These are phyloP conservation scores for Pemphigus obesinymphae DNA, from an alignment of 1,140 invertebrate species.

Conservation along the genomic window DNA sequence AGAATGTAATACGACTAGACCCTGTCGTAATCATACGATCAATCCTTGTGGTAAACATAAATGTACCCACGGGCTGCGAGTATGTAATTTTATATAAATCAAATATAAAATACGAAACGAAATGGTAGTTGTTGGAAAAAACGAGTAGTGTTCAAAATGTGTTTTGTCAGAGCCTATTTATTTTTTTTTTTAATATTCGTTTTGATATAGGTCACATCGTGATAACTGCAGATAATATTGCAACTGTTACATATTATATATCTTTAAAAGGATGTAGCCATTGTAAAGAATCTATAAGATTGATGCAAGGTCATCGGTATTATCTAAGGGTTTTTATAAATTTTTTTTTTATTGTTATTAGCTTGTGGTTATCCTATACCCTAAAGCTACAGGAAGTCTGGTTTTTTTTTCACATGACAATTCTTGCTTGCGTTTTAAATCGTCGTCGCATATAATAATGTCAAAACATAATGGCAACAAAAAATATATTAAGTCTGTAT, in stretches of 20 bases:
- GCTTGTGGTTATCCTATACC: neutral
- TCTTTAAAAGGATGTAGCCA: neutral
- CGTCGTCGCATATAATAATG: slow-evolving; percentile 22
- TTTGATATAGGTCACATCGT: neutral
- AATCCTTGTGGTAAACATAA: neutral
- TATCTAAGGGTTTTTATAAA: neutral
- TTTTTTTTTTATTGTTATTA: neutral
- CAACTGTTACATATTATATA: neutral
- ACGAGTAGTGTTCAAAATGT: neutral
- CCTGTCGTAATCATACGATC: neutral
- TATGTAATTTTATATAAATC: neutral
- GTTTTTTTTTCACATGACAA: neutral
- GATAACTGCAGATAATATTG: neutral
- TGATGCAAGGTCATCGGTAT: neutral
- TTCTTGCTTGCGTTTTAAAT: slow-evolving; percentile 1
- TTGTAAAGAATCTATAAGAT: slow-evolving; percentile 13
- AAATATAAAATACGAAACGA: neutral
- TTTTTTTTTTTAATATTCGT: slow-evolving; percentile 12
- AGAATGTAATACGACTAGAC: neutral
- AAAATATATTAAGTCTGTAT: neutral
- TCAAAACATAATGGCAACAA: slow-evolving; percentile 33
- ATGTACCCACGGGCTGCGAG: no score
- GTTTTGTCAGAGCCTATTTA: neutral
- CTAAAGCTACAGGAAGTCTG: slow-evolving; percentile 21
- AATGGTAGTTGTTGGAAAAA: slow-evolving; percentile 13